phyloP scores from a whole-genome alignment of 53 echinoderm and acorn worm genomes.

The Patiria pectinifera region DNA sequence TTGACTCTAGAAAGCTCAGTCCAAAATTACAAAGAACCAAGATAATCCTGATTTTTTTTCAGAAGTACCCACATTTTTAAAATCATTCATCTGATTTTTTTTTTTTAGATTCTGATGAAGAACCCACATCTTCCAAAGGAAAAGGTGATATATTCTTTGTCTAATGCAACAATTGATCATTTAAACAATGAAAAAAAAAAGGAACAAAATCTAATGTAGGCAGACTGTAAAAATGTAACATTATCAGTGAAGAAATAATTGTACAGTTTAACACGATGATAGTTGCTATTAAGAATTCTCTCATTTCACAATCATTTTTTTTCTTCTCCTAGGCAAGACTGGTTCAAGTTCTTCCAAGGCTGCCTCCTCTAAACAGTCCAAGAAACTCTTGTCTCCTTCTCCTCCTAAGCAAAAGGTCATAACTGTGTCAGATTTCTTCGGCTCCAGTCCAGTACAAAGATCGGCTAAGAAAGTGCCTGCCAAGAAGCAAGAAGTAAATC shows the following conservation, averaged over 20 bases:
- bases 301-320: neutral
- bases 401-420: slow-evolving; percentile 73
- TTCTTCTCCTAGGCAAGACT: neutral
- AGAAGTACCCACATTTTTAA: neutral
- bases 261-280: too few species aligned
- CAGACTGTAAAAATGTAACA: too few species aligned
- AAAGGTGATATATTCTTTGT: slow-evolving; percentile 22
- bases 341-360: slow-evolving; percentile 25
- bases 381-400: slow-evolving; percentile 73
- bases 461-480: slow-evolving; percentile 75
- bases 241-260: too few species aligned
- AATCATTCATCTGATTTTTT: slow-evolving; percentile 1
- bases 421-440: slow-evolving; percentile 83
- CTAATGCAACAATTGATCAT: neutral
- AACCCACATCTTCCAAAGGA: slow-evolving; percentile 29
- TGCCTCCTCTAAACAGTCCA: slow-evolving; percentile 28
- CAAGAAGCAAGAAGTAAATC: slow-evolving; percentile 27
- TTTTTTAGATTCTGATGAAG: slow-evolving; percentile 72
- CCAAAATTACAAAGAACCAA: neutral
- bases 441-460: slow-evolving; percentile 77
- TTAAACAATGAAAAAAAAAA: neutral
- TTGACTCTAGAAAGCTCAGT: neutral
- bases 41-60: neutral
- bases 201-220: too few species aligned
- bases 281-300: too few species aligned